Conservation (phyloP, 1,140 invertebrate genomes). For the Hesperophylax magnus region DNA sequence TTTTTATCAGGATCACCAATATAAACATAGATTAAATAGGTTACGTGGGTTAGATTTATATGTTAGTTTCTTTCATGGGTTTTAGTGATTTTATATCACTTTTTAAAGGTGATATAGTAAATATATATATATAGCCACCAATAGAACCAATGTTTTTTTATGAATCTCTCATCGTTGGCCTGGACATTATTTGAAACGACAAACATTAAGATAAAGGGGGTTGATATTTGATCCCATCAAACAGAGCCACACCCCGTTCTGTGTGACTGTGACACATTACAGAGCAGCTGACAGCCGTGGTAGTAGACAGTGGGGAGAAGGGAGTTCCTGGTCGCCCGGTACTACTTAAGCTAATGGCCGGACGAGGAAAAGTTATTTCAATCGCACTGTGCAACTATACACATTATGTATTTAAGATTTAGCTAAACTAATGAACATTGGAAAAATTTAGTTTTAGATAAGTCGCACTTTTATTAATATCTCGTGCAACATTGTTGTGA, state of each 20-base stretch:
- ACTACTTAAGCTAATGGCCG: background rate
- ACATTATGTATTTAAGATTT: background rate
- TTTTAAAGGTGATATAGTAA: too few species aligned
- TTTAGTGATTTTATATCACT: too few species aligned
- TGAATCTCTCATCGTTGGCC: background rate
- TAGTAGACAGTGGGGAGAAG: background rate
- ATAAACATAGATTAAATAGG: too few species aligned
- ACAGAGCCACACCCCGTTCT: slow-evolving; percentile 1
- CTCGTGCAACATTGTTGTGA: too few species aligned
- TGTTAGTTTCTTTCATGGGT: too few species aligned
- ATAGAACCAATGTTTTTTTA: background rate
- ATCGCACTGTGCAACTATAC: background rate
- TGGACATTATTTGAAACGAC: slow-evolving; percentile 2
- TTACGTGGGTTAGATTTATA: too few species aligned
- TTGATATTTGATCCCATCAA: slow-evolving; percentile 35
- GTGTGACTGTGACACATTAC: background rate
- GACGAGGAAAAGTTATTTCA: background rate
- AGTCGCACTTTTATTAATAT: too few species aligned
- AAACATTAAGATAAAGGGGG: slow-evolving; percentile 32
- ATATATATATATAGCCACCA: too few species aligned
- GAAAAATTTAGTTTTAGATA: too few species aligned
- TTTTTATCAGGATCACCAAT: too few species aligned
- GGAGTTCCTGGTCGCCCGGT: background rate
- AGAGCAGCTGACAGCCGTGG: background rate
- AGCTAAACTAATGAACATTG: too few species aligned